Percentiles rank a stretch among this genome's conserved stretches.
These are phyloP conservation scores for Drosophila subsilvestris DNA, from an alignment of 2,888 invertebrate genomes.

Conservation along the genomic window DNA sequence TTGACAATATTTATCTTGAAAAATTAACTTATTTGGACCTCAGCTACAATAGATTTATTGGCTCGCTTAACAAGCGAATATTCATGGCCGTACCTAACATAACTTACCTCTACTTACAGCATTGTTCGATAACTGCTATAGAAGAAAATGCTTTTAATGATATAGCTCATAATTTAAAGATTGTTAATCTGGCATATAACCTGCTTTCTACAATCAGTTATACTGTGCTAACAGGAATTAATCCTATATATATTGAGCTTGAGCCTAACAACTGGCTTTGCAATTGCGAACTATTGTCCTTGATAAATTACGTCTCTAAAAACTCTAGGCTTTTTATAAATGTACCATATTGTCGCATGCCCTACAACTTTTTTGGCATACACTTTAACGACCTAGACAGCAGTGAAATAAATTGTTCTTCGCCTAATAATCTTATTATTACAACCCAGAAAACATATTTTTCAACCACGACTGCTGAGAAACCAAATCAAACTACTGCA, in stretches of 20 bases:
- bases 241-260: constrained; percentile 56
- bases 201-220: constrained; percentile 60
- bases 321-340: constrained; percentile 66
- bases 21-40: constrained; percentile 71
- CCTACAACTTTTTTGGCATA: constrained; percentile 62
- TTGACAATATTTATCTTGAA: constrained; percentile 64
- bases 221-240: constrained; percentile 12
- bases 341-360: constrained; percentile 70
- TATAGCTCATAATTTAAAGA: constrained; percentile 53
- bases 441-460: neutral
- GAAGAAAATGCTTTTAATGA: constrained; percentile 69
- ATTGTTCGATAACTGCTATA: constrained; percentile 66
- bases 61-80: constrained; percentile 56
- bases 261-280: constrained; percentile 77
- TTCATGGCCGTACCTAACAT: constrained; percentile 70
- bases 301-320: constrained; percentile 55
- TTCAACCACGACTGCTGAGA: neutral
- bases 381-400: constrained; percentile 56
- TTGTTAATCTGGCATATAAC: constrained; percentile 77
- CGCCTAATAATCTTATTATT: neutral
- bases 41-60: constrained; percentile 70
- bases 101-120: constrained; percentile 61
- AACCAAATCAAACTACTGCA: neutral
- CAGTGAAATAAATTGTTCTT: constrained; percentile 36
- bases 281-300: constrained; percentile 61